Evolutionary conservation across 2,888 invertebrate genomes (phyloP), one percentile per base, ranked within the genome.

Genomic region (Cheilosia impressa): DNA sequence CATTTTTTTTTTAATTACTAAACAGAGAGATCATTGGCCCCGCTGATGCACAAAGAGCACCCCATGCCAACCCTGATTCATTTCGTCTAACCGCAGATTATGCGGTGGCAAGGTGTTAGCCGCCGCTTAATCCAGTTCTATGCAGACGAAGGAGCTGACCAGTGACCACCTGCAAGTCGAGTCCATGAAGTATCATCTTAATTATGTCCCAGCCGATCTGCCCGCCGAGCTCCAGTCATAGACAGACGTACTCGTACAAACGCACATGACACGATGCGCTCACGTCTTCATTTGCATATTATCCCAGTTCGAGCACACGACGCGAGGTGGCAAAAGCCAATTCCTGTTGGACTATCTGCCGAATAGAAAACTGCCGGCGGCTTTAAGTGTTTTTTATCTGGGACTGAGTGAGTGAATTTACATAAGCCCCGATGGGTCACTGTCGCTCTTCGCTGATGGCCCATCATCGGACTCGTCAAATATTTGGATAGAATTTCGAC

Each of bases 261-360:
- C 75, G 79, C 73, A 78, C 73, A 83, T 62, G 72, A 83, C 78
- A 58, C 58, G 41, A 58, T n/a, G 78, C 66, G 72, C 69, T 78
- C 73, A 69, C 79, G 69, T 84, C 84, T 84, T 84, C 84, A 85
- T 85, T 85, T 85, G 81, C 85, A 85, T 81, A 77, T 81, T 7
- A 17, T 45, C 15, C 45, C 45, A 7, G 45, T 22, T 47, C 57
- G 9, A 60, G 45, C 45, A 65, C 66, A 77, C 41, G 55, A 68
- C 47, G 52, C 4, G 55, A 47, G 58, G 72, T 50, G 62, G 66
- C 66, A 43, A 43, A 5, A 43, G 58, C 38, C 38, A 13, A 76
- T 72, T 78, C 38, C 43, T 53, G 38, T 68, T 75, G 55, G 47
- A 75, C 52, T 69, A 75, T 58, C 52, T 76, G 57, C 10, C 45